Conservation (phyloP, 1,140 invertebrate species). For the Eurosta solidaginis region DNA sequence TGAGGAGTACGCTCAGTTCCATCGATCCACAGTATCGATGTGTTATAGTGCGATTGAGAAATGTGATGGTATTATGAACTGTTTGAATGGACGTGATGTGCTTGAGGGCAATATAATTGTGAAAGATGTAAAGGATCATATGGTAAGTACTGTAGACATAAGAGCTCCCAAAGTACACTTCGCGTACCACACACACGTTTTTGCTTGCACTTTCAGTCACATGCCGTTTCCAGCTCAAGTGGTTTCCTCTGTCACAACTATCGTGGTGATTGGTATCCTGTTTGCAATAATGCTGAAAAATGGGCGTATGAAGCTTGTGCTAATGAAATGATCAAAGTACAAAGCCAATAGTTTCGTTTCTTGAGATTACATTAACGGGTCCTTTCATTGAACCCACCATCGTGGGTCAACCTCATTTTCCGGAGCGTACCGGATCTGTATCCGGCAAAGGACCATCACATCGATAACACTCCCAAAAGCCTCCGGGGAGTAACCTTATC, state of each 20-base stretch:
- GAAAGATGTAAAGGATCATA: conserved; percentile 62
- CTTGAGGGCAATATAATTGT: conserved; percentile 70
- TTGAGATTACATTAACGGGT: conserved; percentile 40
- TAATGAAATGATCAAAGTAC: conserved; percentile 60
- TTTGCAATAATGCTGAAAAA: conserved; percentile 66
- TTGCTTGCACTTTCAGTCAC: conserved; percentile 61
- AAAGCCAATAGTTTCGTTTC: conserved; percentile 39
- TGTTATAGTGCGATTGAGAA: conserved; percentile 58
- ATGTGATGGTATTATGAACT: conserved; percentile 72
- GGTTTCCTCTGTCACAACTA: conserved; percentile 77
- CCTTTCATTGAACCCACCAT: conserved; percentile 47
- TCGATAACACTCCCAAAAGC: too few relatives aligned
- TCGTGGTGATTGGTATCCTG: conserved; percentile 78
- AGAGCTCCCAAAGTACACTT: neutral
- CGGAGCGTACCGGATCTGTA: too few relatives aligned
- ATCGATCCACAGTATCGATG: conserved; percentile 51
- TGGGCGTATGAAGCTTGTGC: conserved; percentile 73
- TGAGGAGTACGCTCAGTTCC: conserved; percentile 70
- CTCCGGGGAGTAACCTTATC: too few relatives aligned
- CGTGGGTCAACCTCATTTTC: conserved; percentile 44
- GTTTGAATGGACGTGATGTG: conserved; percentile 76
- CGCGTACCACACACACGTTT: neutral
- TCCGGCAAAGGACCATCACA: too few relatives aligned
- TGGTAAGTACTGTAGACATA: conserved; percentile 54
- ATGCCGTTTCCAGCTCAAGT: conserved; percentile 68